A percentile compares a stretch with the other conserved stretches of the same genome.
Conservation (phyloP, 2,888 invertebrate genomes). For the Chrysolina oricalcia region DNA sequence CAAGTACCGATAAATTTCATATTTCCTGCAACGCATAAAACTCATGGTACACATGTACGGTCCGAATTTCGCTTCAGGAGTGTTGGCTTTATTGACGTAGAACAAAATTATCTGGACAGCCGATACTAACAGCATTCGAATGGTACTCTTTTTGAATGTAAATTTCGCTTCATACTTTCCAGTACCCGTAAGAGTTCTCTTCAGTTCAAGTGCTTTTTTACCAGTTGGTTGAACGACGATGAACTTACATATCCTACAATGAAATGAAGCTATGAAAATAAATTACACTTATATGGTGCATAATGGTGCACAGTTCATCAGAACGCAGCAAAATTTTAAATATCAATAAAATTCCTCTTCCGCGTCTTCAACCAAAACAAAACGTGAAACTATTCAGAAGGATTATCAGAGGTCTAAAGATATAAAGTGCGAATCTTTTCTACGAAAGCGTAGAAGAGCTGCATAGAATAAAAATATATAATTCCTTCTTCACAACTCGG, state of each 20-base stretch:
- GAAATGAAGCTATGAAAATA: too few relatives aligned
- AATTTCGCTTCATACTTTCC: conserved; percentile 87
- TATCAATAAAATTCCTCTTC: too few relatives aligned
- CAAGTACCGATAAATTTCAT: conserved; percentile 93
- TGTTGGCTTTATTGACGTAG: conserved; percentile 61
- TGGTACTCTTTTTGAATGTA: conserved; percentile 90
- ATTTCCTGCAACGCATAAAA: conserved; percentile 88
- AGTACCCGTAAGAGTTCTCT: conserved; percentile 67
- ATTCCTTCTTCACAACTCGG: too few relatives aligned
- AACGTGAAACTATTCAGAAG: too few relatives aligned
- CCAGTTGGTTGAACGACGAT: conserved; percentile 16
- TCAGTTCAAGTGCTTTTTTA: conserved; percentile 42
- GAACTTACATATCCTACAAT: conserved; percentile 31
- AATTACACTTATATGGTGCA: too few relatives aligned
- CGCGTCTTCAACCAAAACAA: too few relatives aligned
- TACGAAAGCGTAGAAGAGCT: too few relatives aligned
- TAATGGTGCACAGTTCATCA: too few relatives aligned
- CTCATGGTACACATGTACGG: conserved; percentile 81
- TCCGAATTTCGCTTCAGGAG: not conserved
- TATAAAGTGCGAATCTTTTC: too few relatives aligned
- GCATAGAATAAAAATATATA: too few relatives aligned
- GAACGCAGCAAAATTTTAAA: conserved; percentile 42
- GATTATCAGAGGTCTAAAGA: too few relatives aligned
- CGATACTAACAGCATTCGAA: conserved; percentile 93
- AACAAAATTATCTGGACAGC: conserved; percentile 84